A percentile compares a stretch with the other conserved stretches of the same genome.
Evolutionary conservation across 2,888 invertebrate genomes (phyloP).

Genomic region (Lithophane socia): DNA sequence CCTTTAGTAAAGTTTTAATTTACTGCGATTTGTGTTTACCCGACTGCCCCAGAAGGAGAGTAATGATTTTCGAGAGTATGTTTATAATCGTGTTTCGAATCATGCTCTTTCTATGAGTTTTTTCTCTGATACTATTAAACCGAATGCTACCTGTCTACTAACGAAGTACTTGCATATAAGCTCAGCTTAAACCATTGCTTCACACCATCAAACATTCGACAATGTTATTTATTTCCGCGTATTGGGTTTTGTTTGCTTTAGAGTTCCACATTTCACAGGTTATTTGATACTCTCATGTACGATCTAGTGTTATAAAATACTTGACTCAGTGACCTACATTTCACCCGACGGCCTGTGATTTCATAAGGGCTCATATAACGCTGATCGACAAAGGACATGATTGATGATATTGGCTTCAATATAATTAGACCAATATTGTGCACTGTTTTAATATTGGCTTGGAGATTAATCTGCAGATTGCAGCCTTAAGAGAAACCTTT

Average conservation of each 20-base stretch:
- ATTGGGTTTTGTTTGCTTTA: not conserved
- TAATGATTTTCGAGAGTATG: too few relatives aligned
- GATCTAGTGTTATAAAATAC: not conserved
- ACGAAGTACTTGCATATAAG: not conserved
- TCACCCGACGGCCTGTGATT: not conserved
- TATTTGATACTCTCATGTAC: not conserved
- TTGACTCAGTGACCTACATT: constrained; percentile 32
- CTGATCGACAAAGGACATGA: constrained; percentile 18
- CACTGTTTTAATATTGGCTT: constrained; percentile 34
- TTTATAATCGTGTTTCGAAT: not conserved
- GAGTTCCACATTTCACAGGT: not conserved
- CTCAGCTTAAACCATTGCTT: not conserved
- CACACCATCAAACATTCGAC: not conserved
- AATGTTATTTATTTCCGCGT: not conserved
- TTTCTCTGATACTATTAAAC: not conserved
- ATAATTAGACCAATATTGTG: constrained; percentile 6
- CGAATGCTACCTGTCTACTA: not conserved
- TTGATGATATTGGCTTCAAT: constrained; percentile 31
- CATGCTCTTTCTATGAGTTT: not conserved
- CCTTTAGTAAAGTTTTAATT: not conserved
- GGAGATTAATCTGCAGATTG: constrained; percentile 4
- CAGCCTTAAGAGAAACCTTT: not conserved
- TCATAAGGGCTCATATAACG: not conserved
- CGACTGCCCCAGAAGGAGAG: too few relatives aligned
- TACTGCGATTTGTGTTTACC: not conserved